Conservation (phyloP, 2,888 invertebrate genomes). For the Lutraria lutraria region DNA sequence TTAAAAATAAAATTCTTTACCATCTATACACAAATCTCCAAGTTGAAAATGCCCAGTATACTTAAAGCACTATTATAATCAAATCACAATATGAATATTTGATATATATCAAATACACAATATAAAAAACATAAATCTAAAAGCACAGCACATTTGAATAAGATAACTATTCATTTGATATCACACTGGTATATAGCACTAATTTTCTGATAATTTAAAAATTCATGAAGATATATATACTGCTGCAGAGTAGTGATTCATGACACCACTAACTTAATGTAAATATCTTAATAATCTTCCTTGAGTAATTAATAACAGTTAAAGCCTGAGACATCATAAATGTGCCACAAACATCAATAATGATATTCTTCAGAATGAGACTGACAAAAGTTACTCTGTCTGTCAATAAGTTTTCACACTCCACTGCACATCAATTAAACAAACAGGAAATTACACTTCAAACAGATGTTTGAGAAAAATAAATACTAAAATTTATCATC, state of each 20-base stretch:
- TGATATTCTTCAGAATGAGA: neutral
- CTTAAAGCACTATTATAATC: neutral
- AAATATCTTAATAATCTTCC: neutral
- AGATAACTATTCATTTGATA: neutral
- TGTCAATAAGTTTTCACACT: neutral
- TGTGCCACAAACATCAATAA: slow-evolving; percentile 2
- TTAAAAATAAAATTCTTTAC: neutral
- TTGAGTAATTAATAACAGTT: neutral
- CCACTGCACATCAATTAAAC: neutral
- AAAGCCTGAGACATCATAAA: neutral
- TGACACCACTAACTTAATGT: neutral
- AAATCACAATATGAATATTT: neutral
- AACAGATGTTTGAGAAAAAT: neutral
- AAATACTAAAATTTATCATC: neutral
- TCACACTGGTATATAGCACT: slow-evolving; percentile 11
- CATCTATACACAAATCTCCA: neutral
- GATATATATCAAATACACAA: neutral
- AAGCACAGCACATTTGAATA: neutral
- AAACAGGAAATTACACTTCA: neutral
- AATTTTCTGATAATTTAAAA: neutral
- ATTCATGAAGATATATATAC: neutral
- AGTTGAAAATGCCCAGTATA: neutral
- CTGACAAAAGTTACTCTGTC: neutral
- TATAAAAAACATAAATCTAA: neutral
- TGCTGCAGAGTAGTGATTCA: neutral